Conservation (phyloP, 2,113 vertebrate species). For the Platichthys stellatus region DNA sequence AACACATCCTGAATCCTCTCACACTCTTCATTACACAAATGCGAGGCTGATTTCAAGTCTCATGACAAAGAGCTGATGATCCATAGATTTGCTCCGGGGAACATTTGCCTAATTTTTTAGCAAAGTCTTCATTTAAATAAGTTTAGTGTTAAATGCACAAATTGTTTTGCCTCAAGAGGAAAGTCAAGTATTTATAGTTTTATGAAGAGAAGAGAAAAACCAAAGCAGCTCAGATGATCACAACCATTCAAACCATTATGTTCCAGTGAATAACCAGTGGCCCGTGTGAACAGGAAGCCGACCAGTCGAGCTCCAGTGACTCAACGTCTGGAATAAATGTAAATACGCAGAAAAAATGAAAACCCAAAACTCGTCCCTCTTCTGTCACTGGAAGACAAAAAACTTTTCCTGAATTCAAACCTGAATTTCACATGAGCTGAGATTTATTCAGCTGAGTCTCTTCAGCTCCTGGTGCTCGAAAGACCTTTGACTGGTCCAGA, state of each 20-base stretch:
- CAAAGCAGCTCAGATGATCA: no score
- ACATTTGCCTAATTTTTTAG: background rate
- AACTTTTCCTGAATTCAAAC: slow-evolving; percentile 19
- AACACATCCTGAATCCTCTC: background rate
- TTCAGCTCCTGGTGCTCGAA: slow-evolving; percentile 4
- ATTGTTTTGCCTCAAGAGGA: no score
- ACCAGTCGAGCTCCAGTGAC: no score
- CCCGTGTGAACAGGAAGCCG: no score
- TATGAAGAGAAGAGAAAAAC: no score
- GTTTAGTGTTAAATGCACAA: no score
- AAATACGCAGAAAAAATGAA: no score
- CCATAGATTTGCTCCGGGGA: background rate
- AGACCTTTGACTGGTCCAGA: slow-evolving; percentile 18
- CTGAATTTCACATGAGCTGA: slow-evolving; percentile 51
- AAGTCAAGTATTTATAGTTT: no score
- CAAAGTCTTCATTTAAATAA: no score
- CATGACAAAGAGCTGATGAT: background rate
- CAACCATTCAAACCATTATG: no score
- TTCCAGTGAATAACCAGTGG: no score
- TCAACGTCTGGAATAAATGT: no score
- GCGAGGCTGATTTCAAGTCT: background rate
- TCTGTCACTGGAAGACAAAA: background rate
- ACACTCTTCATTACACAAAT: background rate
- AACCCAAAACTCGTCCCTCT: background rate
- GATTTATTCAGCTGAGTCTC: slow-evolving; percentile 44